Evolutionary conservation across 1,140 invertebrate species (phyloP).

Genomic region (Hylaeus anthracinus): DNA sequence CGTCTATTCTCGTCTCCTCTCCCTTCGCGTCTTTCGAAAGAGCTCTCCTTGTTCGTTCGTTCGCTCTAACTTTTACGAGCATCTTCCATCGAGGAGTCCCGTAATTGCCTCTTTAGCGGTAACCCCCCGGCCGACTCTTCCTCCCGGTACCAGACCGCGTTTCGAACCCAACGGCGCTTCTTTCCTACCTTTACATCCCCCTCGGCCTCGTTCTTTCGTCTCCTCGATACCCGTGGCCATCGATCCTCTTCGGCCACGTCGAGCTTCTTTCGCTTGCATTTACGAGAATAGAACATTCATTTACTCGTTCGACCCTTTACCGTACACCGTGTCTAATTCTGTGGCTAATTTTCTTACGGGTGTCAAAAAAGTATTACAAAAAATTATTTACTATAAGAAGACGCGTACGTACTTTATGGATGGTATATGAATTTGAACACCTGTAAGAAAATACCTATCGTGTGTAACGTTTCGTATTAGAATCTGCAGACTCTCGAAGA

Average conservation of each 20-base stretch:
- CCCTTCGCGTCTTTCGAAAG: conserved; percentile 20
- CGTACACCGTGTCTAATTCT: no score
- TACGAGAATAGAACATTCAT: neutral
- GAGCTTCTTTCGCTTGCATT: neutral
- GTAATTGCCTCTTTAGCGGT: conserved; percentile 68
- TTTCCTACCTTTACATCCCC: conserved; percentile 14
- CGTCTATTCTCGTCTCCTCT: conserved; percentile 27
- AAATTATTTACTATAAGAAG: no score
- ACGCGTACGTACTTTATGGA: no score
- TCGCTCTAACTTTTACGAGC: conserved; percentile 65
- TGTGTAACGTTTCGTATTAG: no score
- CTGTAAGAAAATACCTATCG: no score
- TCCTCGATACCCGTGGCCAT: neutral
- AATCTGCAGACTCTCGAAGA: no score
- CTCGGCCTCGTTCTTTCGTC: neutral
- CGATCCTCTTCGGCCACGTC: neutral
- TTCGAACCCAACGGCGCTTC: conserved; percentile 2
- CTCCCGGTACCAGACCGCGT: conserved; percentile 17
- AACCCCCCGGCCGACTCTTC: conserved; percentile 45
- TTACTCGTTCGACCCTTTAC: no score
- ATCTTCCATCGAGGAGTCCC: conserved; percentile 63
- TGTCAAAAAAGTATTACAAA: no score
- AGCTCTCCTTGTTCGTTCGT: conserved; percentile 32
- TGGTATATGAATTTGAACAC: no score
- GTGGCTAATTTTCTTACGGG: no score